phyloP scores from a whole-genome alignment of 2,797 vertebrate species.

The Enteromius anoplus region DNA sequence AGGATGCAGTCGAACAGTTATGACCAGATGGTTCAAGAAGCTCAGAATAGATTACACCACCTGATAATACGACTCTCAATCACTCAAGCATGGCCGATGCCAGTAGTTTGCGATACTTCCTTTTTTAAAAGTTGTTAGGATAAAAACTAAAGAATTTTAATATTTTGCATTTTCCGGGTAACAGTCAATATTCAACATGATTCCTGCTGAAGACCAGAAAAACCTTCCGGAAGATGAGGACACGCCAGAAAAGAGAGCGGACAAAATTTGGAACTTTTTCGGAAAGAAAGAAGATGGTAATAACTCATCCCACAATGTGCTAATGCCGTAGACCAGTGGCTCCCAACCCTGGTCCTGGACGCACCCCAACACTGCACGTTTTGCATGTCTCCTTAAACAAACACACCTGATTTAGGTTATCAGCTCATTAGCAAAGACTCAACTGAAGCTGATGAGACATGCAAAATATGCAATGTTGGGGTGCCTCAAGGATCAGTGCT shows the following conservation, averaged over 20 bases:
- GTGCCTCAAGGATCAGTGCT: too few species aligned
- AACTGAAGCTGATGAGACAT: too few species aligned
- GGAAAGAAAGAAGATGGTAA: constrained; percentile 89
- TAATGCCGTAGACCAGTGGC: too few species aligned
- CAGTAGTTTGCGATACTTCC: not conserved
- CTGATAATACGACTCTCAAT: constrained; percentile 6
- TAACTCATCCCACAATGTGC: not conserved
- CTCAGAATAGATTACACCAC: constrained; percentile 30
- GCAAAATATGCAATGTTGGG: too few species aligned
- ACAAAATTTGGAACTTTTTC: constrained; percentile 90
- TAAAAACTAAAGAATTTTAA: not conserved
- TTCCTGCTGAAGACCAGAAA: constrained; percentile 81
- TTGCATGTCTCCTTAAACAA: too few species aligned
- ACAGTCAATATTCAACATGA: constrained; percentile 96
- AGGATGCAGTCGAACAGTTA: not conserved
- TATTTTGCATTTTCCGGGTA: constrained; percentile 26
- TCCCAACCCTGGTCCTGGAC: too few species aligned
- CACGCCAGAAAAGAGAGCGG: constrained; percentile 87
- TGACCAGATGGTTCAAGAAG: constrained; percentile 26
- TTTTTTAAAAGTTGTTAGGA: not conserved
- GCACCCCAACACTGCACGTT: too few species aligned
- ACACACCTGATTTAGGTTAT: too few species aligned
- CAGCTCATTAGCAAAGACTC: too few species aligned
- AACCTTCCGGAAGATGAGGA: constrained; percentile 86
- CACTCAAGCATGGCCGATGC: not conserved